Conservation (phyloP, 1,140 invertebrate species). For the Drosophila ogumai region DNA sequence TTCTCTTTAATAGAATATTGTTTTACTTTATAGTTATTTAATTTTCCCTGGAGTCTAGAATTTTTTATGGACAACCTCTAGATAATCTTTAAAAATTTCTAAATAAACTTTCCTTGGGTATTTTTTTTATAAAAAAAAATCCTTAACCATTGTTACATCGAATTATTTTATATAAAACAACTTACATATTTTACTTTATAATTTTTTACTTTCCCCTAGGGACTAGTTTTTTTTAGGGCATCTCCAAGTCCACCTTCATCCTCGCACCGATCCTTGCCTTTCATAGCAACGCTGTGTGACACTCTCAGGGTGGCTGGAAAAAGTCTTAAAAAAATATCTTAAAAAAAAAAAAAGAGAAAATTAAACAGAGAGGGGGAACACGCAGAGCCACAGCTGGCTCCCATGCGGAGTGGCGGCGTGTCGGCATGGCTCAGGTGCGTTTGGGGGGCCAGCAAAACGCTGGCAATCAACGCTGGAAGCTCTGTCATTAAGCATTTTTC, state of each 20-base stretch:
- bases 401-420: not conserved
- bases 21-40: too few species aligned
- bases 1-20: too few species aligned
- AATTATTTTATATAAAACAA: not conserved
- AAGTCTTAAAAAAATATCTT: not conserved
- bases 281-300: slow-evolving; percentile 45
- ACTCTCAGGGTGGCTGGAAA: slow-evolving; percentile 42
- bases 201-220: not conserved
- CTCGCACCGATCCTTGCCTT: not conserved
- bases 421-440: slow-evolving; percentile 2
- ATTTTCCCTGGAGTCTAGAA: too few species aligned
- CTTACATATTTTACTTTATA: not conserved
- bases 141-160: not conserved
- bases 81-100: too few species aligned
- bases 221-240: not conserved
- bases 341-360: not conserved
- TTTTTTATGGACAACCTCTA: too few species aligned
- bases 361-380: not conserved
- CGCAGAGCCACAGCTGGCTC: slow-evolving; percentile 7
- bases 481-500: slow-evolving; percentile 47
- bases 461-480: slow-evolving; percentile 25
- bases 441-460: slow-evolving; percentile 5
- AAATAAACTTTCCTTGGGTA: too few species aligned
- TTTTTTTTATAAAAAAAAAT: too few species aligned
- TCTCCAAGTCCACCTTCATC: not conserved